Conservation (phyloP, 2,113 vertebrate species). For the Phoenicopterus ruber region DNA sequence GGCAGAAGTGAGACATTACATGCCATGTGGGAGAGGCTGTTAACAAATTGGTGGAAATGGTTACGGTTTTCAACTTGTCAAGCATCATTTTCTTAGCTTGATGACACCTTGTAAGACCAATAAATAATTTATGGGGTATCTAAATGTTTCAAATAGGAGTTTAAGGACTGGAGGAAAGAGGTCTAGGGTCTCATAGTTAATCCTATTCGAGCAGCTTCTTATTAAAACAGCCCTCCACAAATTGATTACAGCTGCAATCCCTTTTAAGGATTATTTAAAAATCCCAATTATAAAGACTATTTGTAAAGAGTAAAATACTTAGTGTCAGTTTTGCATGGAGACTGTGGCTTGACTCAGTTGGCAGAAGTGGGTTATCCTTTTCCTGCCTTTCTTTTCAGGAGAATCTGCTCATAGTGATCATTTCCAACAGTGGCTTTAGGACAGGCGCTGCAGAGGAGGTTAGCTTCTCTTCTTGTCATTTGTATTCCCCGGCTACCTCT, state of each 20-base stretch:
- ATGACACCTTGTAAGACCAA: constrained; percentile 51
- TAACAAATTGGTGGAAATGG: constrained; percentile 70
- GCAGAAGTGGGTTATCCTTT: constrained; percentile 52
- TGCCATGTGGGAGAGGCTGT: constrained; percentile 57
- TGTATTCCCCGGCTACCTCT: neutral
- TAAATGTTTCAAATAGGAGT: constrained; percentile 62
- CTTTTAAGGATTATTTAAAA: constrained; percentile 75
- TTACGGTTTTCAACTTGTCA: constrained; percentile 54
- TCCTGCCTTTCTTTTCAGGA: constrained; percentile 49
- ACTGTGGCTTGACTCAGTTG: constrained; percentile 26
- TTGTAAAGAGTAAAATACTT: constrained; percentile 69
- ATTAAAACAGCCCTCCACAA: constrained; percentile 68
- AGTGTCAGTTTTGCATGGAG: constrained; percentile 52
- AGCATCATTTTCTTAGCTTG: constrained; percentile 53
- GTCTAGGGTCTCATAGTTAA: constrained; percentile 66
- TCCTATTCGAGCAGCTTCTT: constrained; percentile 65
- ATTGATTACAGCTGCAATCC: constrained; percentile 76
- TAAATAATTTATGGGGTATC: constrained; percentile 64
- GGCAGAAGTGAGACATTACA: constrained; percentile 42
- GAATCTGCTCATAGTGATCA: constrained; percentile 2
- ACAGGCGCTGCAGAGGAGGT: neutral
- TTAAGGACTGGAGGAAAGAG: constrained; percentile 60
- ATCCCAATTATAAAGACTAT: constrained; percentile 74
- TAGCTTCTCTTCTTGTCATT: neutral
- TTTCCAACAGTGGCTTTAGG: neutral